Percentiles rank a stretch among this genome's conserved stretches.
Conservation (phyloP, 2,888 invertebrate genomes). For the Capitulum mitella region DNA sequence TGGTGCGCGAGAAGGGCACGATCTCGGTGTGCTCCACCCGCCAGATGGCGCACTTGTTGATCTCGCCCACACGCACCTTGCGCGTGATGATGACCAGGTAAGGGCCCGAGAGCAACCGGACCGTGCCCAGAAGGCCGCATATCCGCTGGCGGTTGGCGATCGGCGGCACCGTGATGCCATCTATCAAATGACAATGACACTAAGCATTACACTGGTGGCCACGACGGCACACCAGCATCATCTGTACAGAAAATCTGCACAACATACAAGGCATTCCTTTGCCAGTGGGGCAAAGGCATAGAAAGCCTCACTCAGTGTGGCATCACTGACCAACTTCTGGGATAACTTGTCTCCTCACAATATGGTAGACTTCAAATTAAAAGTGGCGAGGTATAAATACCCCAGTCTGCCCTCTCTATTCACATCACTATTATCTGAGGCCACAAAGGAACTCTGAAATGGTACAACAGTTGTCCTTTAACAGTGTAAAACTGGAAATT, state of each 20-base stretch:
- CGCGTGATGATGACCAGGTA: slow-evolving; percentile 84
- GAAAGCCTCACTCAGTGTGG: not conserved
- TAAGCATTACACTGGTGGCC: not conserved
- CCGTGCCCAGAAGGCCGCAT: slow-evolving; percentile 80
- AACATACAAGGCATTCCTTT: no score
- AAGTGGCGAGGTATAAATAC: no score
- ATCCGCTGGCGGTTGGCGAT: slow-evolving; percentile 55
- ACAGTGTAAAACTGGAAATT: no score
- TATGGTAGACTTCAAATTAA: no score
- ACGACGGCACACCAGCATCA: no score
- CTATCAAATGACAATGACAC: not conserved
- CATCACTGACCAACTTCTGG: not conserved
- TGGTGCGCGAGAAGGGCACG: slow-evolving; percentile 76
- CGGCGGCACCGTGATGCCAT: slow-evolving; percentile 52
- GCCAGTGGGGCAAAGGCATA: not conserved
- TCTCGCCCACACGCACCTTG: slow-evolving; percentile 61
- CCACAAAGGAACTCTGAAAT: no score
- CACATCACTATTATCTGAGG: no score
- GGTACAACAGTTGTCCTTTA: no score
- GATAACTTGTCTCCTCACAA: not conserved
- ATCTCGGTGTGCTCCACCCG: slow-evolving; percentile 70
- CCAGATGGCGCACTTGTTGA: slow-evolving; percentile 72
- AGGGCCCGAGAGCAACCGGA: slow-evolving; percentile 72
- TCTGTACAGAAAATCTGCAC: no score
- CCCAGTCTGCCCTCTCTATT: no score